phyloP scores from a whole-genome alignment of 2,113 vertebrate species.

The Gavia stellata region DNA sequence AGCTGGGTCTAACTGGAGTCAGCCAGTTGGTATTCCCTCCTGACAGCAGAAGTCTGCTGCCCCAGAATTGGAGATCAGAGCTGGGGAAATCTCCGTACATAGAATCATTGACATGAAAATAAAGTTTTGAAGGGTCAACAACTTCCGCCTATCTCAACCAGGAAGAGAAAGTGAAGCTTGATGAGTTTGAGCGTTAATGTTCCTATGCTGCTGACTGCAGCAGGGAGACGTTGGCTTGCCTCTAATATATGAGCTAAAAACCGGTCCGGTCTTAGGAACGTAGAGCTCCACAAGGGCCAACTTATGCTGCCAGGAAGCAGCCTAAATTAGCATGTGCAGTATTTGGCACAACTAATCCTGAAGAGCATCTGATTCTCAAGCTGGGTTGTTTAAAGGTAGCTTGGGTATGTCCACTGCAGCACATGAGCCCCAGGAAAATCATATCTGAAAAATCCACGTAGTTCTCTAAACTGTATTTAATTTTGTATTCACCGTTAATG shows the following conservation, averaged over 20 bases:
- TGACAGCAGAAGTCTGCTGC: neutral
- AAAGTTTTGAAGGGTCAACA: neutral
- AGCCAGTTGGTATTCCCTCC: neutral
- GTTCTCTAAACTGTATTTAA: neutral
- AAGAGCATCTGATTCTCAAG: neutral
- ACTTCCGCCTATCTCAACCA: neutral
- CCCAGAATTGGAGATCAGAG: neutral
- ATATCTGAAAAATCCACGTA: neutral
- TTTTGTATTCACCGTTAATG: neutral
- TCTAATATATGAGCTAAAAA: neutral
- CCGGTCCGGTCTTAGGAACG: accelerated
- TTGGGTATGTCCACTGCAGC: neutral
- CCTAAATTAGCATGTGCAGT: neutral
- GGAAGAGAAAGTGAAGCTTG: neutral
- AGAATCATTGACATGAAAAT: neutral
- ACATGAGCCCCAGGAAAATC: neutral
- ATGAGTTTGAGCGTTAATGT: neutral
- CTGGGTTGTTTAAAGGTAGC: neutral
- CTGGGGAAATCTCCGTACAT: neutral
- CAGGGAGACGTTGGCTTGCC: neutral
- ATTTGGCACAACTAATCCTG: neutral
- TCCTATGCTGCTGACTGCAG: neutral
- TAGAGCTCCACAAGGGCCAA: neutral
- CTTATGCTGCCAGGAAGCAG: neutral
- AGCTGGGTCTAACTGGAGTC: neutral